phyloP scores from a whole-genome alignment of 2,797 vertebrate species.

The Calcarius lapponicus region DNA sequence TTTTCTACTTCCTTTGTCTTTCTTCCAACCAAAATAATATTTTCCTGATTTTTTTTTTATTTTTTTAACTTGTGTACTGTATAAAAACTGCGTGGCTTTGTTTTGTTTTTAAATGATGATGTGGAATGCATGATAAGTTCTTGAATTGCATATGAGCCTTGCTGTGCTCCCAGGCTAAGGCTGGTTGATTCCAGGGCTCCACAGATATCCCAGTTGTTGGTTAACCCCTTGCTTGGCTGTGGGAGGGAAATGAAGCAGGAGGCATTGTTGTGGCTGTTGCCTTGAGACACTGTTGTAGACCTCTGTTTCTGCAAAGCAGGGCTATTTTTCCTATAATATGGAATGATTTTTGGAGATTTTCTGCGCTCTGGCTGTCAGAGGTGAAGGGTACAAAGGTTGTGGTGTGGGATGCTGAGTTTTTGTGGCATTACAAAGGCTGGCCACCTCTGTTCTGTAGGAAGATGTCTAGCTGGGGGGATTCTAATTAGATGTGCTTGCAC shows the following conservation, averaged over 20 bases:
- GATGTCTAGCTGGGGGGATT: neutral
- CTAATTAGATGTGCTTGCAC: constrained; percentile 2
- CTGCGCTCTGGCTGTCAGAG: neutral
- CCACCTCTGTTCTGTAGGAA: neutral
- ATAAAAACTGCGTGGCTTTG: neutral
- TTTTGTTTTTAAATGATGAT: neutral
- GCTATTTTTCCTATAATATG: neutral
- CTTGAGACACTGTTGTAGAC: neutral
- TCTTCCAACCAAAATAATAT: constrained; percentile 1
- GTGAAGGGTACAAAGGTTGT: neutral
- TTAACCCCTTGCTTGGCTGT: neutral
- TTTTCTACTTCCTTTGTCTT: neutral
- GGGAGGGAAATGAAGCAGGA: neutral
- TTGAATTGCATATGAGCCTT: neutral
- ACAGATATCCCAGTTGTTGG: neutral
- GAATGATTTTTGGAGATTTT: neutral
- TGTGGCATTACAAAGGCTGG: neutral
- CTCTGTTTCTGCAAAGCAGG: neutral
- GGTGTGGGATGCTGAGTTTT: neutral
- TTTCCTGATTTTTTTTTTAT: neutral
- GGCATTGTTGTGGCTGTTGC: neutral
- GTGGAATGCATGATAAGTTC: neutral
- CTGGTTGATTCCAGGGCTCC: neutral
- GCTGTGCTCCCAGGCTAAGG: neutral
- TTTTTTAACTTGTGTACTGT: neutral